These are phyloP conservation scores for Drosophila burlai DNA, from an alignment of 1,140 invertebrate genomes.

Conservation along the genomic window DNA sequence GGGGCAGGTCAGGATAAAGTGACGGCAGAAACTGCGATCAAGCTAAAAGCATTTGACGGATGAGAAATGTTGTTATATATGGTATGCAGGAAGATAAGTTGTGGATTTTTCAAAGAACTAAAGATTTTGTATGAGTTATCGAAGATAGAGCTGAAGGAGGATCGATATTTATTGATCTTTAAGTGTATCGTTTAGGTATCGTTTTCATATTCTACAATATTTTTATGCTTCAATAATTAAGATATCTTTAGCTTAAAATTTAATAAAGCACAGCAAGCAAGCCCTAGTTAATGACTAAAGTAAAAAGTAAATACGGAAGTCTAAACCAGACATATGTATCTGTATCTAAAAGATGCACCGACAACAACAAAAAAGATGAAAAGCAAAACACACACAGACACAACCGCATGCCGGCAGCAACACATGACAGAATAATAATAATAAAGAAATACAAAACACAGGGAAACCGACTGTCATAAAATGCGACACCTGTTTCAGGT, in stretches of 20 bases:
- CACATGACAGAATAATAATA: conserved; percentile 31
- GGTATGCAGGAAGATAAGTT: not conserved
- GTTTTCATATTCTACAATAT: not conserved
- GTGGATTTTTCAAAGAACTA: no score
- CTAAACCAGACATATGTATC: conserved; percentile 1
- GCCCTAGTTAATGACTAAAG: conserved; percentile 31
- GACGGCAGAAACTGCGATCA: not conserved
- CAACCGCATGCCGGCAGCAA: conserved; percentile 11
- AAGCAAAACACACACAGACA: conserved; percentile 13
- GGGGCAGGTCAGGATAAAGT: conserved; percentile 32
- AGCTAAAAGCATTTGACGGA: not conserved
- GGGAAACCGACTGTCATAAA: conserved; percentile 49
- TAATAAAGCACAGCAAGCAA: conserved; percentile 19
- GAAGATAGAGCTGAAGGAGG: no score
- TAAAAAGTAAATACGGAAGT: conserved; percentile 41
- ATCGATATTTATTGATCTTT: not conserved
- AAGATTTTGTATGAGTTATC: not conserved
- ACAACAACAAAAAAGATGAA: conserved; percentile 22
- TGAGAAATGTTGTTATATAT: not conserved
- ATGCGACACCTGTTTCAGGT: conserved; percentile 64
- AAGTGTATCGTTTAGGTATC: no score
- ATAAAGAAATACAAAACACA: conserved; percentile 26
- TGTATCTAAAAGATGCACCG: conserved; percentile 14
- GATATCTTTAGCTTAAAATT: conserved; percentile 1
- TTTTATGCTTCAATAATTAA: conserved; percentile 21